Evolutionary conservation across 2,888 invertebrate genomes (phyloP), one percentile per base, ranked within the genome.

Genomic region (Acanthococcus lagerstroemiae): DNA sequence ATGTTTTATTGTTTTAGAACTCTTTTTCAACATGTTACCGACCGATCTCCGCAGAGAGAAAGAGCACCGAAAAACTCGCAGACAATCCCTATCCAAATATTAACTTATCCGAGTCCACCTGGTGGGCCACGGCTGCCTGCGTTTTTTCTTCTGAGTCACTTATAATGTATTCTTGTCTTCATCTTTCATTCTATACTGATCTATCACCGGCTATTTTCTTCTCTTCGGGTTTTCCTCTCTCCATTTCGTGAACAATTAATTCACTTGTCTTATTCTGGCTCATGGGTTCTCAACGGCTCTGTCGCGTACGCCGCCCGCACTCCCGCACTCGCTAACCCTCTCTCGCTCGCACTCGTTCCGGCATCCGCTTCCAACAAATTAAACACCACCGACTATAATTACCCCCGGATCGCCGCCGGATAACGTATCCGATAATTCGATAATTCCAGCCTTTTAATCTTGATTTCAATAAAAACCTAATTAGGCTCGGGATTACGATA

Each of bases 1-100:
- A 66, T 66, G 66, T 66, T 66, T 66, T 66, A 66, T 66, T 66
- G 66, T 66, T 66, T 66, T 63, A 63, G 37, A 63, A 54, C 22
- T 30, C 37, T 63, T n/a, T n/a, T n/a, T n/a, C 46, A 60, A 60
- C 60, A 60, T 46, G 46, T 60, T 60, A 46, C 60, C 44, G 57
- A 44, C 46, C 46, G 50, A 60, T 60, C 46, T 4, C n/a, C n/a
- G n/a, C n/a, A n/a, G n/a, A n/a, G 5, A 60, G 46, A 48, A 46
- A 60, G 37, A 27, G 9, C 60, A n/a, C 25, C 45, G 9, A 60
- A 60, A 26, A 57, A 44, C 57, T 25, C 44, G n/a, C 27, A 52
- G 52, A 63, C 9, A 50, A 63, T 30, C 56, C 57, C 66, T 66
- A 57, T 48, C 66, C 66, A 66, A 66, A 66, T 66, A 66, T 66